Percentiles rank a stretch among this genome's conserved stretches.
Evolutionary conservation across 1,140 invertebrate species (phyloP).

Genomic region (Macrosteles quadrilineatus): DNA sequence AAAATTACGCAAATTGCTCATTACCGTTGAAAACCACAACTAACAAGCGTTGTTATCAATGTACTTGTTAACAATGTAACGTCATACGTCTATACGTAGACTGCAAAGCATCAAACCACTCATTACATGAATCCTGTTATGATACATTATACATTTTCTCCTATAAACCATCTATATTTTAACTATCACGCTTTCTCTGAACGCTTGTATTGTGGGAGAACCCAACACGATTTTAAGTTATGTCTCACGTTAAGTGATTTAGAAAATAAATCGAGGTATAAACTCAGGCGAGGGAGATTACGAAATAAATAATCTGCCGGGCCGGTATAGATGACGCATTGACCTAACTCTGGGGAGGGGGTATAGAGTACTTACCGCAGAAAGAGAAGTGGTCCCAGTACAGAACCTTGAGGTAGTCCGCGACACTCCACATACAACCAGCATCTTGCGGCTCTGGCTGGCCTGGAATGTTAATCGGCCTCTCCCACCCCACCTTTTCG

Average conservation of each 20-base stretch:
- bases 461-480: slow-evolving; percentile 16
- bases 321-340: not conserved
- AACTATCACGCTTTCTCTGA: too few species aligned
- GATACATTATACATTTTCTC: too few species aligned
- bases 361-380: slow-evolving; percentile 1
- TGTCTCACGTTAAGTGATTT: slow-evolving; percentile 3
- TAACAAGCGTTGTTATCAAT: too few species aligned
- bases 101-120: too few species aligned
- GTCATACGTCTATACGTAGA: too few species aligned
- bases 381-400: not conserved
- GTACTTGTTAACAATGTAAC: too few species aligned
- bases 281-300: not conserved
- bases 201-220: too few species aligned
- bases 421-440: not conserved
- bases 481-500: not conserved
- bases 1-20: too few species aligned
- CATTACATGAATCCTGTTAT: too few species aligned
- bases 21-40: too few species aligned
- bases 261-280: not conserved
- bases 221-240: not conserved
- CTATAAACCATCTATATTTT: too few species aligned
- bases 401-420: not conserved
- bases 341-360: not conserved
- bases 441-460: not conserved
- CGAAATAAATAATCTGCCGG: not conserved